Evolutionary conservation across 1,140 invertebrate genomes (phyloP), one percentile per base, ranked within the genome.

Genomic region (Eumaeus atala): DNA sequence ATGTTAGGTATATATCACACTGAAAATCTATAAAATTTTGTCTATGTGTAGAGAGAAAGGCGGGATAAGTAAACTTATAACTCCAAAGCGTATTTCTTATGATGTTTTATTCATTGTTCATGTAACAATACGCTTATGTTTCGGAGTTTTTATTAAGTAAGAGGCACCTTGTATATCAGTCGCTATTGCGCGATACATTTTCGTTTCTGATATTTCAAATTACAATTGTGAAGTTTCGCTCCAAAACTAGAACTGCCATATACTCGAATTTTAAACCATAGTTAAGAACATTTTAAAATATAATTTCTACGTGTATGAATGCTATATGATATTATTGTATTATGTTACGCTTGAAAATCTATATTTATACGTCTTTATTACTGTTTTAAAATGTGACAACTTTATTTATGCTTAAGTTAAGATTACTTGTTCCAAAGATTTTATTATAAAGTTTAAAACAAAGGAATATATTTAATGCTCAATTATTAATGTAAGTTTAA

Each of bases 261-360:
- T 74, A 72, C 58, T 81, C 72, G 77, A 81, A 79, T 79, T 82
- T 78, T 70, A 64, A n/a, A 79, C 49, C 68, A 44, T 44, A 17
- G n/a, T 16, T 44, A 14, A 44, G 12, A 9, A 17, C 40, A 44
- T 44, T 44, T 44, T 44, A 44, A 16, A 14, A 16, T 7, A 17
- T 16, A 9, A 12, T 44, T 14, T 44, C 12, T 16, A 16, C 9
- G 9, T 44, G 7, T 18, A 44, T 16, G 9, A 9, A 17, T 14
- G 14, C 16, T 40, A 40, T 5, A 40, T 37, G 35, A 37, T 9
- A 35, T 37, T 37, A 2, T 28, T 28, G 14, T 5, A 42, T 16
- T 44, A 9, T 44, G 17, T 14, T 44, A 9, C 8, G 38, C 9
- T 37, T 37, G 35, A 37, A 37, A 44, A 44, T 44, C 40, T 44